A percentile compares a stretch with the other conserved stretches of the same genome.
Conservation (phyloP, 2,888 invertebrate genomes). For the Hymenopus coronatus region DNA sequence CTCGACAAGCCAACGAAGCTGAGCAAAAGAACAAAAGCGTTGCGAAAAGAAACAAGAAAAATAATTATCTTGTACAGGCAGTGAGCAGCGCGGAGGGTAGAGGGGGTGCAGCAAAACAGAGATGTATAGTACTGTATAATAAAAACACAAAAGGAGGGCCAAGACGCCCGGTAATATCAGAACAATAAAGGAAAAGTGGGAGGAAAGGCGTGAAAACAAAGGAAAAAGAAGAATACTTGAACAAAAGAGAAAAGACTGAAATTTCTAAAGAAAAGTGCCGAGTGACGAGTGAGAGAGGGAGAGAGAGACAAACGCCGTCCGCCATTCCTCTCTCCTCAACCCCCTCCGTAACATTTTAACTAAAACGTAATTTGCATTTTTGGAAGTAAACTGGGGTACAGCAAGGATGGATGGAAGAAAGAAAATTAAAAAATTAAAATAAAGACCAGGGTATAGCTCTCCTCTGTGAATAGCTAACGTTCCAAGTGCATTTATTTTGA, state of each 20-base stretch:
- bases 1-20: conserved; percentile 19
- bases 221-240: conserved; percentile 28
- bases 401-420: background rate
- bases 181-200: conserved; percentile 30
- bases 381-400: conserved; percentile 4
- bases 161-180: conserved; percentile 25
- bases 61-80: conserved; percentile 22
- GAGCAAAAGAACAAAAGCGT: conserved; percentile 16
- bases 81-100: background rate
- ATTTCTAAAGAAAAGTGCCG: conserved; percentile 25
- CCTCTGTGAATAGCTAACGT: background rate
- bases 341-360: conserved; percentile 19
- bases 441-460: background rate
- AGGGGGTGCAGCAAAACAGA: conserved; percentile 7
- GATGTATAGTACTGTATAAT: conserved; percentile 6
- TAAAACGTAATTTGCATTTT: conserved; percentile 23
- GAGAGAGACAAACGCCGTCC: background rate
- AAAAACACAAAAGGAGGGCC: conserved; percentile 30
- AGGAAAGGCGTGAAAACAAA: conserved; percentile 30
- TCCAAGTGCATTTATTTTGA: background rate
- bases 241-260: conserved; percentile 29
- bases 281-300: background rate
- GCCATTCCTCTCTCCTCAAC: background rate
- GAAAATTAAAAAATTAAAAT: background rate
- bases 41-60: conserved; percentile 24